Evolutionary conservation across 2,888 invertebrate species (phyloP).

Genomic region (Drosophila melanosoma): DNA sequence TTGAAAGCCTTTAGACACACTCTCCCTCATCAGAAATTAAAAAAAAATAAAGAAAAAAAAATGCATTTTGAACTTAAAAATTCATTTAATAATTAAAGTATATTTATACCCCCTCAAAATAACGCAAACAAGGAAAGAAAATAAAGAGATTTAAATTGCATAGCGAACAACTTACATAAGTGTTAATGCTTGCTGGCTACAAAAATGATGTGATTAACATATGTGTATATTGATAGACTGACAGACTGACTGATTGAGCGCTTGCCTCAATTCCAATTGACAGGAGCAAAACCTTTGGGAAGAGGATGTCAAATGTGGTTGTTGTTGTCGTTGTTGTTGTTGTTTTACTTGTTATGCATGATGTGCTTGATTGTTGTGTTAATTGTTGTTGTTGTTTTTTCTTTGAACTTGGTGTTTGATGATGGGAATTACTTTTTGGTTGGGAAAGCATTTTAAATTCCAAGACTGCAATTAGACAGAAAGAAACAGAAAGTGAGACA

Average conservation of each 20-base stretch:
- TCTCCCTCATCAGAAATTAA: neutral
- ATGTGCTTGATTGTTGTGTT: constrained; percentile 17
- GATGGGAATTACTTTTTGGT: constrained; percentile 31
- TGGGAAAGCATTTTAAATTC: constrained; percentile 70
- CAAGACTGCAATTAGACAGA: constrained; percentile 80
- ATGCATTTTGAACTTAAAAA: neutral
- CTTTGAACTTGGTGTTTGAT: constrained; percentile 27
- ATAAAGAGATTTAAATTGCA: neutral
- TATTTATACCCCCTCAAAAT: neutral
- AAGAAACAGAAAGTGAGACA: constrained; percentile 39
- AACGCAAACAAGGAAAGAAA: neutral
- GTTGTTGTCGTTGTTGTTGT: constrained; percentile 19
- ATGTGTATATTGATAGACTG: constrained; percentile 15
- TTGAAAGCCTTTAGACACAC: neutral
- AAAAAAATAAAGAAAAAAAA: too few species aligned
- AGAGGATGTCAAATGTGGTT: constrained; percentile 21
- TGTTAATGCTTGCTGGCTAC: constrained; percentile 10
- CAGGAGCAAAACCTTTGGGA: constrained; percentile 11
- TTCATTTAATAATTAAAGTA: neutral
- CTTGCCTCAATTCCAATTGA: constrained; percentile 25
- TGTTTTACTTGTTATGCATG: constrained; percentile 19
- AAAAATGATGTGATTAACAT: constrained; percentile 13
- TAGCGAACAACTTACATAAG: constrained; percentile 18
- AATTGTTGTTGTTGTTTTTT: constrained; percentile 24
- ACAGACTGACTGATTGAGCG: constrained; percentile 9